Base-by-base conservation (phyloP, 2,797 vertebrate species). In the Argya squamiceps region DNA sequence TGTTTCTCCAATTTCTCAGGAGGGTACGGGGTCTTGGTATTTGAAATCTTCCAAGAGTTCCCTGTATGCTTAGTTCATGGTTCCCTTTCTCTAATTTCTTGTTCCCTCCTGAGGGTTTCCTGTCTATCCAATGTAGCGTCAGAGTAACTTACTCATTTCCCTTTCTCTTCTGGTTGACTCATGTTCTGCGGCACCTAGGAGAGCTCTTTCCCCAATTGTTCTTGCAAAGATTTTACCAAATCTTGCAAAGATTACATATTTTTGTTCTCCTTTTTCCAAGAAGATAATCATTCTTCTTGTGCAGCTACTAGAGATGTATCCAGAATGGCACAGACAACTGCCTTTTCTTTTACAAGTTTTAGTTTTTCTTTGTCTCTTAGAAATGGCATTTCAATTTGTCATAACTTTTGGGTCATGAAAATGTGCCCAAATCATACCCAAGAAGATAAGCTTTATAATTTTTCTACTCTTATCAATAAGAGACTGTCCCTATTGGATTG, bases 21-120 rank as follows among this genome's bases (percentile, higher is more conserved):
- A 27, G 24, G 6, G 11, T 29, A 34, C 0, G 0, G 13, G 23
- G 16, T 60, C n/a, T 39, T 60, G 29, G 12, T 53, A 46, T 24
- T 60, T 60, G 9, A 53, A 53, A 39, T 39, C 20, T 46, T 60
- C 13, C n/a, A 53, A 39, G 16, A 29, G 7, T 3, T 69, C 23
- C 20, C 24, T 39, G 7, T 39, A 29, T 39, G 7, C 11, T 39
- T 46, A 17, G 4, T 46, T 20, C 39, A 24, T 8, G 9, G 39
- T 60, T 60, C 20, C 10, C 9, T 39, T 24, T 39, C 29, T 29
- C n/a, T 20, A 60, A 19, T 50, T 58, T 18, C 43, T 43, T 32
- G 3, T 30, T 77, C 11, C 15, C 7, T 52, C 46, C 39, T 60
- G 16, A 9, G 37, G 10, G 7, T 39, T 46, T 60, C n/a, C 24